phyloP scores from a whole-genome alignment of 2,888 invertebrate genomes.

The Ectemnius continuus region DNA sequence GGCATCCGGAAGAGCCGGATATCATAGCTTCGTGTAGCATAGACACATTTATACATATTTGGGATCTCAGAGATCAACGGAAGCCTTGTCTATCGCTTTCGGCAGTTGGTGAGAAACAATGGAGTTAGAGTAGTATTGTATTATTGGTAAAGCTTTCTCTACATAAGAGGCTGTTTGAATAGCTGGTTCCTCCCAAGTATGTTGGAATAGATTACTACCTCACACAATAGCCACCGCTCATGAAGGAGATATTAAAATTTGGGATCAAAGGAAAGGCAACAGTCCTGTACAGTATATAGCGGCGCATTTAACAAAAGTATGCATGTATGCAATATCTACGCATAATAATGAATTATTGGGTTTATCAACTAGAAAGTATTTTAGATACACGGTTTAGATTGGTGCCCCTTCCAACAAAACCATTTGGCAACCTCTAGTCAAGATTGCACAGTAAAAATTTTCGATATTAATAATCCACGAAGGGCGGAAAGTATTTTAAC shows the following conservation, averaged over 20 bases:
- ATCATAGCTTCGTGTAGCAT: slow-evolving; percentile 93
- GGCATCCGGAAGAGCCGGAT: slow-evolving; percentile 89
- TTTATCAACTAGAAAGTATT: slow-evolving; percentile 41
- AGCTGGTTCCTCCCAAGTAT: slow-evolving; percentile 95
- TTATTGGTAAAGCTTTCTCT: neutral
- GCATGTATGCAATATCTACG: neutral
- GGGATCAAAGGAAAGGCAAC: slow-evolving; percentile 94
- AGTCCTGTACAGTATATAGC: slow-evolving; percentile 95
- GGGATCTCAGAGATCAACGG: slow-evolving; percentile 93
- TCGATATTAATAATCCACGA: slow-evolving; percentile 92
- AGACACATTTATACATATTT: slow-evolving; percentile 95
- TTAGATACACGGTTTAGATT: slow-evolving; percentile 95
- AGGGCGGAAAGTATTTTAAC: slow-evolving; percentile 91
- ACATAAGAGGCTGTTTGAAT: slow-evolving; percentile 11
- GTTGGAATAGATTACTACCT: slow-evolving; percentile 93
- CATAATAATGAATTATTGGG: neutral
- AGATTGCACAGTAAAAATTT: slow-evolving; percentile 96
- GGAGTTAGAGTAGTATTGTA: neutral
- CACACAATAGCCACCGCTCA: slow-evolving; percentile 95
- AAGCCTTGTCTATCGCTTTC: slow-evolving; percentile 91
- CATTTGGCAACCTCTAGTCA: slow-evolving; percentile 95
- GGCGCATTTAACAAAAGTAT: slow-evolving; percentile 87
- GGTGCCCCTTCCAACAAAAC: slow-evolving; percentile 92
- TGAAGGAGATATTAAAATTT: slow-evolving; percentile 96
- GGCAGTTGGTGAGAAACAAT: slow-evolving; percentile 86